Evolutionary conservation across 92 coral and sea anemone species (phyloP), one percentile per base, ranked within the genome.

Genomic region (Paramuricea clavata): DNA sequence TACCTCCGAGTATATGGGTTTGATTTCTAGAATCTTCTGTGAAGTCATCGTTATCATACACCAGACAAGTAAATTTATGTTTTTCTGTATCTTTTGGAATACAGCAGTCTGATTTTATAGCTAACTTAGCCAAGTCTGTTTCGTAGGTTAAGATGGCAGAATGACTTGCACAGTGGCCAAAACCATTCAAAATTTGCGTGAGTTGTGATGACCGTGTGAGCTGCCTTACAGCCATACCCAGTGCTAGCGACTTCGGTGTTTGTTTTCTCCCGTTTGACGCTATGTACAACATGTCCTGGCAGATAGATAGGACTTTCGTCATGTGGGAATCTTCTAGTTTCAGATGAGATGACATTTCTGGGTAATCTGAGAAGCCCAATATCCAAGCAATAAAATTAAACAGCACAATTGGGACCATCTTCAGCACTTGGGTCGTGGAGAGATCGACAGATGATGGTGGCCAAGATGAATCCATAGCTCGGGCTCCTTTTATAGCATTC

Each of bases 151-250:
- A 76, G 47, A 76, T 76, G 25, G 81, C 67, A 27, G 54, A 44
- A 74, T 41, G 80, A 74, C 80, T 74, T 74, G 31, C 80, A 74
- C 31, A 74, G 36, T 74, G 80, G n/a, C 80, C 80, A 76, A 76
- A 76, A 47, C 81, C 81, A 50, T 76, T 49, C 33, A 76, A 25
- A 49, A 76, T 76, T 33, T 76, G 62, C 54, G 81, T 76, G 64
- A 76, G 81, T 32, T 76, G 81, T 15, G 80, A 74, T 74, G 59
- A 74, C 49, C 80, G 31, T 39, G 80, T 74, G 57, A 74, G 80
- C 23, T 74, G 80, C 49, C 80, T n/a, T 21, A 74, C 80, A 39
- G 80, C 80, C 80, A 74, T 74, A 17, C 80, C 80, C 17, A 74
- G 80, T 44, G 59, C 73, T 65, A 74, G 30, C 30, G 80, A 74